Percentiles rank a stretch among this genome's conserved stretches.
Evolutionary conservation across 2,888 invertebrate species (phyloP).

Genomic region (Acanthoscelides obtectus): DNA sequence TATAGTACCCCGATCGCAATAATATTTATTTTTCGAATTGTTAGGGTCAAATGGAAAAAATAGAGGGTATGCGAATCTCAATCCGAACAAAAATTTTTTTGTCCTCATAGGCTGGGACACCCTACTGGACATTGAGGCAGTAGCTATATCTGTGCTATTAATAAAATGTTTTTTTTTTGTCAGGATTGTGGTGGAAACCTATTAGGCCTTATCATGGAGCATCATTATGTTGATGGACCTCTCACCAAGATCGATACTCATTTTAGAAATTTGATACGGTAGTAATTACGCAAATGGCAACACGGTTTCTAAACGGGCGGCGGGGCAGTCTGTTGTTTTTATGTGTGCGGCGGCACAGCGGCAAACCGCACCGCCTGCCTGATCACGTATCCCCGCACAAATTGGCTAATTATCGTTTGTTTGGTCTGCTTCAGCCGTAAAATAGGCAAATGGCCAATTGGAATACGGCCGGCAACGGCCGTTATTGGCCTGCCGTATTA

Average conservation of each 20-base stretch:
- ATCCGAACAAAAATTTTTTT: too few relatives aligned
- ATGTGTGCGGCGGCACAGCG: not conserved
- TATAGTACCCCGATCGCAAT: too few relatives aligned
- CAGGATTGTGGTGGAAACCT: too few relatives aligned
- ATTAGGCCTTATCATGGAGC: too few relatives aligned
- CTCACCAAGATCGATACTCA: not conserved
- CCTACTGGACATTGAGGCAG: too few relatives aligned
- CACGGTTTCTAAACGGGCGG: not conserved
- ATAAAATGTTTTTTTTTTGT: too few relatives aligned
- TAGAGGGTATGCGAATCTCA: too few relatives aligned
- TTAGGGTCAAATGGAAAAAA: too few relatives aligned
- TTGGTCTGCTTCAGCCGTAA: not conserved
- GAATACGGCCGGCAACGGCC: not conserved
- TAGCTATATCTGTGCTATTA: too few relatives aligned
- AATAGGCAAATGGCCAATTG: not conserved
- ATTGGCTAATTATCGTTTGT: not conserved
- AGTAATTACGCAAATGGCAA: not conserved
- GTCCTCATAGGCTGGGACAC: too few relatives aligned
- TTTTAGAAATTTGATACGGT: not conserved
- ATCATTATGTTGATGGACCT: not conserved
- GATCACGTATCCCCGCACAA: not conserved
- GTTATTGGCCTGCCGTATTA: not conserved
- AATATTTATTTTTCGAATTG: too few relatives aligned
- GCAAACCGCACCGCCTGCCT: not conserved
- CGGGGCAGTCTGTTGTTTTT: not conserved